These are phyloP conservation scores for Herpailurus yagouaroundi DNA, from an alignment of 2,113 vertebrate species.

Conservation along the genomic window DNA sequence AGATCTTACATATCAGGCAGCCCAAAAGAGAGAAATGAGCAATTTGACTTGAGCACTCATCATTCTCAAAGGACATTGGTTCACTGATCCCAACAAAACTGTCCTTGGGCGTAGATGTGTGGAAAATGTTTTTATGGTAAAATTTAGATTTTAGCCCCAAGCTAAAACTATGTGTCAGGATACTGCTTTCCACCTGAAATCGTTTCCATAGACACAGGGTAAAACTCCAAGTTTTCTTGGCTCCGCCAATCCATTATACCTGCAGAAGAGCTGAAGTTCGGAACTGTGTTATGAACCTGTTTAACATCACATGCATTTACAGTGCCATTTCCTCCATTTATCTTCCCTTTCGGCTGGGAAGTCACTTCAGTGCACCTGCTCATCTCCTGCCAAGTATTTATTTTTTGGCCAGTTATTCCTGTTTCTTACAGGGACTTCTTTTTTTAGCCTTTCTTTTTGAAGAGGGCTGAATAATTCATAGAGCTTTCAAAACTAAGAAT, in stretches of 20 bases:
- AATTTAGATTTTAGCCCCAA: slow-evolving; percentile 52
- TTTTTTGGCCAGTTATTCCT: slow-evolving; percentile 37
- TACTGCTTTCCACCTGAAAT: not conserved
- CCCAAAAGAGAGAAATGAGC: not conserved
- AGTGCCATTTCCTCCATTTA: slow-evolving; percentile 2
- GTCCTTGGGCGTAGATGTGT: not conserved
- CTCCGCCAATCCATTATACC: not conserved
- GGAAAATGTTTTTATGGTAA: slow-evolving; percentile 21
- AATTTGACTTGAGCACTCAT: not conserved
- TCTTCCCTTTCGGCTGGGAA: slow-evolving; percentile 60
- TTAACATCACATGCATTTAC: not conserved
- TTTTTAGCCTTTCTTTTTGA: slow-evolving; percentile 40
- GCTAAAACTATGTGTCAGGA: not conserved
- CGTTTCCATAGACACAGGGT: not conserved
- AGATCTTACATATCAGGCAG: not conserved
- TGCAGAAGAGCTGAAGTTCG: not conserved
- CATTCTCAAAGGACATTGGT: not conserved
- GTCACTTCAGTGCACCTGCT: slow-evolving; percentile 61
- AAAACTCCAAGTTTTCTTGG: not conserved
- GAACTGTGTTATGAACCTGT: not conserved
- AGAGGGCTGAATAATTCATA: slow-evolving; percentile 41
- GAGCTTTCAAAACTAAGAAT: slow-evolving; percentile 1
- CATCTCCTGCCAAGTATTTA: slow-evolving; percentile 30
- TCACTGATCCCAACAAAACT: slow-evolving; percentile 35
- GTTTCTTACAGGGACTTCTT: slow-evolving; percentile 31